These are phyloP conservation scores for Parascotia fuliginaria DNA, from an alignment of 2,888 invertebrate genomes.

Conservation along the genomic window DNA sequence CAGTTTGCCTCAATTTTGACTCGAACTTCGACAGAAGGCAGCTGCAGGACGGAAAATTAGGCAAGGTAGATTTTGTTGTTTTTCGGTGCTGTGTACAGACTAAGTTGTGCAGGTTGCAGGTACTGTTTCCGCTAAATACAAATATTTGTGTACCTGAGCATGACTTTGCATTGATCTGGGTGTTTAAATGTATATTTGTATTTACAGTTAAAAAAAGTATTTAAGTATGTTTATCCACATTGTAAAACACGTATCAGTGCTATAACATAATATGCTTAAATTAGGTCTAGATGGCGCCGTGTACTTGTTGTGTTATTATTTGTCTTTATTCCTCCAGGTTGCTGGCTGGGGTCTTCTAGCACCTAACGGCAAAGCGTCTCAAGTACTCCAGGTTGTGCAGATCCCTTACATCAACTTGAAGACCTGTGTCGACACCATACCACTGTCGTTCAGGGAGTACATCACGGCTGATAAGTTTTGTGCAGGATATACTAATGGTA, in stretches of 20 bases:
- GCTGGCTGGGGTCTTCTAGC: slow-evolving; percentile 47
- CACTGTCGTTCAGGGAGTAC: slow-evolving; percentile 31
- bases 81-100: too few relatives aligned
- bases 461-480: slow-evolving; percentile 53
- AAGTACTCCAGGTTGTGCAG: slow-evolving; percentile 36
- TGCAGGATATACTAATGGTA: slow-evolving; percentile 38
- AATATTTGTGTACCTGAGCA: too few relatives aligned
- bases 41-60: background rate
- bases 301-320: background rate
- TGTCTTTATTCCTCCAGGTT: slow-evolving; percentile 21
- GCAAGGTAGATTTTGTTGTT: background rate
- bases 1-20: background rate
- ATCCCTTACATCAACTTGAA: slow-evolving; percentile 41
- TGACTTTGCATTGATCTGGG: too few relatives aligned
- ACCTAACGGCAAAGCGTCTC: slow-evolving; percentile 26
- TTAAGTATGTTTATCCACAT: too few relatives aligned
- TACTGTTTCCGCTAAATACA: background rate
- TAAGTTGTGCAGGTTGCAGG: too few relatives aligned
- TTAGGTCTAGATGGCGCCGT: background rate
- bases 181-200: too few relatives aligned
- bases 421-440: slow-evolving; percentile 35
- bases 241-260: too few relatives aligned
- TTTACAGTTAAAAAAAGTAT: too few relatives aligned
- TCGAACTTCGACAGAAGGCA: background rate
- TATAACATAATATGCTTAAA: background rate